phyloP scores from a whole-genome alignment of 2,888 invertebrate species.

The Aleiodes alternator region DNA sequence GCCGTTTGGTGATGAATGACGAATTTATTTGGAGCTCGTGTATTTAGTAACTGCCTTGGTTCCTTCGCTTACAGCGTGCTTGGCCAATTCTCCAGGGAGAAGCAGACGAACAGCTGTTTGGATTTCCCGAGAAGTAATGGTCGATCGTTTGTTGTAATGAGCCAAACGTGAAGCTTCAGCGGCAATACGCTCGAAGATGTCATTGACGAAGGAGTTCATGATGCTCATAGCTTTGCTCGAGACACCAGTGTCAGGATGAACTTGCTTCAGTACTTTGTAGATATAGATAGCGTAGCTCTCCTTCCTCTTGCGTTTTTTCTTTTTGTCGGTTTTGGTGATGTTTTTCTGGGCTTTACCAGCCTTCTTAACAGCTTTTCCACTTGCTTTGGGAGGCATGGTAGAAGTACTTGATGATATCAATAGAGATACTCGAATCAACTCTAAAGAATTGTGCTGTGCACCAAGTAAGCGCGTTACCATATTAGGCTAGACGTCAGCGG shows the following conservation, averaged over 20 bases:
- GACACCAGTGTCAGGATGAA: too few species aligned
- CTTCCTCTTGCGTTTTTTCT: too few species aligned
- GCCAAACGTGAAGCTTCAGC: slow-evolving; percentile 15
- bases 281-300: too few species aligned
- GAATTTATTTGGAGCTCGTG: slow-evolving; percentile 69
- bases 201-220: background rate
- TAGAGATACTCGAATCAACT: background rate
- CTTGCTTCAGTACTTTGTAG: too few species aligned
- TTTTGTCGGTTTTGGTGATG: too few species aligned
- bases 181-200: slow-evolving; percentile 15
- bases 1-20: slow-evolving; percentile 4
- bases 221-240: too few species aligned
- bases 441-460: background rate
- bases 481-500: background rate
- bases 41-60: slow-evolving; percentile 81
- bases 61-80: slow-evolving; percentile 65
- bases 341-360: too few species aligned
- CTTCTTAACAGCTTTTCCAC: too few species aligned
- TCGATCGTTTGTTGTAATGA: too few species aligned
- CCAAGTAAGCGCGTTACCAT: background rate
- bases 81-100: slow-evolving; percentile 80
- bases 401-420: background rate
- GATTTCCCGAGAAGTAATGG: background rate
- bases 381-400: too few species aligned
- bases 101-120: slow-evolving; percentile 79